Evolutionary conservation across 2,888 invertebrate genomes (phyloP).

Genomic region (Podabrus alpinus): DNA sequence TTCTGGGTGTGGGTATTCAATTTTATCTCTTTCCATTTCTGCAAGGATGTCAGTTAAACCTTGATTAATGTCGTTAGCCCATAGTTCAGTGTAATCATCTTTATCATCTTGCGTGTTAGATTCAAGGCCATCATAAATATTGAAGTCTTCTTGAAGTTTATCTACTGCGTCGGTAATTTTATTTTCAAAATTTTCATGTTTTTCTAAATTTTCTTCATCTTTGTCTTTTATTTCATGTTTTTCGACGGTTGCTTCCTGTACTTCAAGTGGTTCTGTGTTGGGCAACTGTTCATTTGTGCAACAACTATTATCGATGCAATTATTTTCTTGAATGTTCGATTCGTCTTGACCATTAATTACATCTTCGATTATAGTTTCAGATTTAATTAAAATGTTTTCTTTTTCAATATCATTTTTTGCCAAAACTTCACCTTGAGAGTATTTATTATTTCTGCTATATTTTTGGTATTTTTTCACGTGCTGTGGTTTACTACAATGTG

Average conservation of each 20-base stretch:
- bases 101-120: too few species aligned
- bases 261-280: too few species aligned
- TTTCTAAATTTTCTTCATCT: too few species aligned
- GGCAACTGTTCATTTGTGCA: too few species aligned
- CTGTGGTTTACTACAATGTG: slow-evolving; percentile 74
- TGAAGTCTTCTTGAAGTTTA: too few species aligned
- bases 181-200: too few species aligned
- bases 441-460: slow-evolving; percentile 76
- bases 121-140: too few species aligned
- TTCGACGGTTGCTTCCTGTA: too few species aligned
- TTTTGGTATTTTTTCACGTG: slow-evolving; percentile 79
- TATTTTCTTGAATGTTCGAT: too few species aligned
- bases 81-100: slow-evolving; percentile 57
- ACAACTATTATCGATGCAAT: too few species aligned
- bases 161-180: too few species aligned
- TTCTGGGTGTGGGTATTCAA: slow-evolving; percentile 64
- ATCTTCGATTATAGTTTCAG: neutral
- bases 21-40: slow-evolving; percentile 69
- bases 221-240: too few species aligned
- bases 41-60: slow-evolving; percentile 77
- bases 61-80: slow-evolving; percentile 79
- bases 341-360: slow-evolving; percentile 3
- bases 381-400: slow-evolving; percentile 54
- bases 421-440: slow-evolving; percentile 66
- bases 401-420: slow-evolving; percentile 56